Conservation (phyloP, 2,113 vertebrate genomes). For the Capricornis sumatraensis region DNA sequence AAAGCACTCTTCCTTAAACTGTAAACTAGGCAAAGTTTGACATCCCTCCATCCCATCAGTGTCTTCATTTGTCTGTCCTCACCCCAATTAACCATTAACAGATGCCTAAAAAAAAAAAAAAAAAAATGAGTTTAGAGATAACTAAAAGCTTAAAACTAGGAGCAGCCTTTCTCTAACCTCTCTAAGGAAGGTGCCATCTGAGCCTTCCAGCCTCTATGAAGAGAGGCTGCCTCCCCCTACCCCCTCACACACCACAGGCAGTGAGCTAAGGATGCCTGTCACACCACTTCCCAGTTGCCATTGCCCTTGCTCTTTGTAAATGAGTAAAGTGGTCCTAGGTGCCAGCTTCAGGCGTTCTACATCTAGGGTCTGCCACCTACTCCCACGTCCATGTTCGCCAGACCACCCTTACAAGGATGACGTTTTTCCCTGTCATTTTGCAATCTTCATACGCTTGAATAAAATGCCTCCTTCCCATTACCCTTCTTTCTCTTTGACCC, state of each 20-base stretch:
- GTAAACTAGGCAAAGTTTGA: neutral
- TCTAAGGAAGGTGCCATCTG: neutral
- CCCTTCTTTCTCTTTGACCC: neutral
- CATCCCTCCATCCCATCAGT: neutral
- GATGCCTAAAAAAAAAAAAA: neutral
- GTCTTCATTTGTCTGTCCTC: neutral
- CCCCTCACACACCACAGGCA: neutral
- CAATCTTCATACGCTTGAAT: neutral
- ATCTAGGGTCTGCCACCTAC: too few species aligned
- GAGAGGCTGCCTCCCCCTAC: neutral
- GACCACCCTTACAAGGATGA: neutral
- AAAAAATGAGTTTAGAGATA: neutral
- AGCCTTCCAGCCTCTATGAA: neutral
- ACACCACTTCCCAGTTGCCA: neutral
- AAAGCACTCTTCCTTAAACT: neutral
- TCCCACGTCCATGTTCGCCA: neutral
- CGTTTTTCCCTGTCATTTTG: neutral
- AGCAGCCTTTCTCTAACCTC: neutral
- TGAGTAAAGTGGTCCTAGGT: neutral
- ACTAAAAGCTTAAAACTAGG: neutral
- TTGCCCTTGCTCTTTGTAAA: neutral
- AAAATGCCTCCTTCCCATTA: neutral
- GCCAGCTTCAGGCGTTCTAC: neutral
- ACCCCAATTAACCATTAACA: neutral
- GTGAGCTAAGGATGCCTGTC: neutral